Conservation (phyloP, 2,113 vertebrate genomes). For the Microcebus ravelobensis region DNA sequence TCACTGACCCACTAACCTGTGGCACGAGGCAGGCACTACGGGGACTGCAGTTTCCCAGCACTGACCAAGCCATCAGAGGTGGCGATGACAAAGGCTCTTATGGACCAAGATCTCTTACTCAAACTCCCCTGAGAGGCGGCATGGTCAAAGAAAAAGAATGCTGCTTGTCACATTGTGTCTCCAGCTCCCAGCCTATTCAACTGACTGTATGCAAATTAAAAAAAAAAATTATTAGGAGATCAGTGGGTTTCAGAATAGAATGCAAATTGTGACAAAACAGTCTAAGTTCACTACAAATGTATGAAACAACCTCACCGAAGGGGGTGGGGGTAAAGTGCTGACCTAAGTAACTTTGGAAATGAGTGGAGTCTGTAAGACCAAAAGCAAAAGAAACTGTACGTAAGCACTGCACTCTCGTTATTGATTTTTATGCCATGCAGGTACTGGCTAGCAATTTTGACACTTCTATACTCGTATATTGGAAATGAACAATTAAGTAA, state of each 20-base stretch:
- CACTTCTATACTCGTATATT: background rate
- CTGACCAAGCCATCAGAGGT: background rate
- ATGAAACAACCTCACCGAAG: background rate
- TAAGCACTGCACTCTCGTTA: too few relatives aligned
- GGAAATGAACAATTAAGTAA: background rate
- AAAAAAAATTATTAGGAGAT: background rate
- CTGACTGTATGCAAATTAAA: background rate
- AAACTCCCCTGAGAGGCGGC: background rate
- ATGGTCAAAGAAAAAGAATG: background rate
- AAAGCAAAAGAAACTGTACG: background rate
- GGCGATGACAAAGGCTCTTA: background rate
- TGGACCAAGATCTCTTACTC: background rate
- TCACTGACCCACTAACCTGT: background rate
- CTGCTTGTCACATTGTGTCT: background rate
- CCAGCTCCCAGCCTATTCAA: background rate
- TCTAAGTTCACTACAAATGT: background rate
- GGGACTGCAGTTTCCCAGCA: background rate
- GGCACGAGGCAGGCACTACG: background rate
- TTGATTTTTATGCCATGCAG: too few relatives aligned
- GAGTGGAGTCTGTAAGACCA: background rate
- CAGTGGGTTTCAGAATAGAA: background rate
- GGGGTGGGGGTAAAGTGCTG: rapidly evolving
- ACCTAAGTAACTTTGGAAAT: too few relatives aligned
- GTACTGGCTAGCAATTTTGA: too few relatives aligned
- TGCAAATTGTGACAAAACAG: background rate